A percentile compares a stretch with the other conserved stretches of the same genome.
Evolutionary conservation across 1,140 invertebrate species (phyloP).

Genomic region (Pararge aegeria): DNA sequence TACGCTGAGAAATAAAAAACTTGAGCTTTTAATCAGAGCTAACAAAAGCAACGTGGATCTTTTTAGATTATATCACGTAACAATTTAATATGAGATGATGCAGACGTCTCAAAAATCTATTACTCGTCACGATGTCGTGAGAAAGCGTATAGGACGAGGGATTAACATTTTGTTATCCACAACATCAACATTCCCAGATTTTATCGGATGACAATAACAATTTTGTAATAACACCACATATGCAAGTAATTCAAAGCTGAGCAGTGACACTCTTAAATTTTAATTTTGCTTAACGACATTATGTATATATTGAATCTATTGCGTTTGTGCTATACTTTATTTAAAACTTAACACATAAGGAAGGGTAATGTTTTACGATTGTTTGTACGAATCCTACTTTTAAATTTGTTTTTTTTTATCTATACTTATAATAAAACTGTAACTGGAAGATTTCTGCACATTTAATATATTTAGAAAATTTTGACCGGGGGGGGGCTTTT

Average conservation of each 20-base stretch:
- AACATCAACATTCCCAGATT: constrained; percentile 19
- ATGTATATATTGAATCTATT: too few species aligned
- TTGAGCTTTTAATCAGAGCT: neutral
- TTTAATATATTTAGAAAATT: too few species aligned
- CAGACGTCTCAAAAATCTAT: constrained; percentile 8
- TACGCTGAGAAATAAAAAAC: neutral
- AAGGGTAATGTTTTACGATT: too few species aligned
- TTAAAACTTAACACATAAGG: too few species aligned
- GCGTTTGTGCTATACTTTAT: too few species aligned
- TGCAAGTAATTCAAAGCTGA: neutral
- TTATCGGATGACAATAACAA: constrained; percentile 13
- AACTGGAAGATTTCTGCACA: too few species aligned
- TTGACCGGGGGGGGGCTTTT: too few species aligned
- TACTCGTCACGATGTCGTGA: constrained; percentile 28
- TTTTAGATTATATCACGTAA: constrained; percentile 20
- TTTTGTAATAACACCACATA: neutral
- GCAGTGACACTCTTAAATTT: too few species aligned
- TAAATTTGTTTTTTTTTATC: too few species aligned
- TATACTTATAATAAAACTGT: too few species aligned
- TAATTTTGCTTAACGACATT: too few species aligned
- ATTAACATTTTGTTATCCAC: constrained; percentile 25
- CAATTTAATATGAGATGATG: constrained; percentile 18
- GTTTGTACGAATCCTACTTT: too few species aligned
- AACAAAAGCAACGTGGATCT: neutral
- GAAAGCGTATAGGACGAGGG: constrained; percentile 21